Evolutionary conservation across 2,797 vertebrate genomes (phyloP).

Genomic region (Anguilla pacifica): DNA sequence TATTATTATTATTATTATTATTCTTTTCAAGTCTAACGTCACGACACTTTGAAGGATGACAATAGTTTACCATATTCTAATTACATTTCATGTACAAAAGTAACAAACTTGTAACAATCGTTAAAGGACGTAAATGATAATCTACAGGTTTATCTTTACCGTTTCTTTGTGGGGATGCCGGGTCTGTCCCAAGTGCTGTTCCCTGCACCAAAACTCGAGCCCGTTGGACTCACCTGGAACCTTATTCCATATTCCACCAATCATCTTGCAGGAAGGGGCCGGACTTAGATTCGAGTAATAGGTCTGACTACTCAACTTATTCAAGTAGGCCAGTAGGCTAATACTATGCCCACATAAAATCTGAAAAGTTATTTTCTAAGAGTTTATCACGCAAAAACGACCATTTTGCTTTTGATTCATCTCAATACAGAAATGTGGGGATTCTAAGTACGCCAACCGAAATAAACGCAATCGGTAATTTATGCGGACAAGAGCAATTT

Average conservation of each 20-base stretch:
- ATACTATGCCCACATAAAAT: background rate
- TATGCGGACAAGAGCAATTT: background rate
- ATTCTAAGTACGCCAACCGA: background rate
- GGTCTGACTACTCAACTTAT: background rate
- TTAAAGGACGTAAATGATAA: background rate
- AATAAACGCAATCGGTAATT: background rate
- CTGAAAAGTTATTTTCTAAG: background rate
- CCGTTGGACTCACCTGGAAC: conserved; percentile 40
- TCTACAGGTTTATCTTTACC: conserved; percentile 18
- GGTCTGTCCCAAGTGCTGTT: conserved; percentile 54
- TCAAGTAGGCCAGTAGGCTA: background rate
- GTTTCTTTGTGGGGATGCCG: conserved; percentile 41
- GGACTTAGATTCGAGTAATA: conserved; percentile 59
- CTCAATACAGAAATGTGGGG: background rate
- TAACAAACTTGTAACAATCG: background rate
- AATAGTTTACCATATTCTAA: background rate
- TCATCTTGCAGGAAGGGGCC: conserved; percentile 59
- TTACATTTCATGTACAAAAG: background rate
- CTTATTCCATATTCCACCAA: conserved; percentile 62
- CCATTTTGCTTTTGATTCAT: background rate
- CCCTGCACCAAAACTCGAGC: conserved; percentile 43
- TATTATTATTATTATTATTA: too few relatives aligned
- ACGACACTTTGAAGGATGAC: background rate
- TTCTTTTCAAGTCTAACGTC: background rate
- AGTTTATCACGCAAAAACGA: background rate